Base-by-base conservation (phyloP, 92 coral and sea anemone genomes). In the Pocillopora meandrina region DNA sequence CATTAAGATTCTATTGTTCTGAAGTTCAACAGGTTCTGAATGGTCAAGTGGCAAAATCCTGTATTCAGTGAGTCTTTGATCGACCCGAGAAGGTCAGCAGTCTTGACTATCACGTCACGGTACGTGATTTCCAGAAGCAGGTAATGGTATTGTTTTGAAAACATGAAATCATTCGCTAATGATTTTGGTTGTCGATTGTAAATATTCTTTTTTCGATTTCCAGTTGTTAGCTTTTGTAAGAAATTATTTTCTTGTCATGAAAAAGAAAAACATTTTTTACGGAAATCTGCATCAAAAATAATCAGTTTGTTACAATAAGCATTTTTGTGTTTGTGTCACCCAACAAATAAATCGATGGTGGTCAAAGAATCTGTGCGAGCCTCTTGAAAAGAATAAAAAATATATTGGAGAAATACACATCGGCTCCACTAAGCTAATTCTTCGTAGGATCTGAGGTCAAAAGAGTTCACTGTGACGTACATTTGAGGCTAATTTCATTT, bases 121-220 rank as follows among this genome's bases (percentile, higher is more conserved):
- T 21, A 63, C 16, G 80, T 63, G 80, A 71, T 62, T 74, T 61
- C 18, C 1, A 21, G 49, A 73, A 83, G 68, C 86, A 75, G 78
- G 86, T 73, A 69, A 31, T 71, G 60, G 74, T 52, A 83, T 72
- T 63, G 77, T 69, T 69, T 81, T 20, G 12, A 80, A 80, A 80
- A 56, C 67, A 80, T 80, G 84, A 80, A 81, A 81, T 81, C 85
- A 81, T 68, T 31, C 77, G 67, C 77, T 77, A 56, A 70, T 69
- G 76, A 71, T 58, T 35, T 56, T 57, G 69, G 10, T 69, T 70
- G 20, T 35, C 17, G n/a, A 71, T 34, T 26, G 58, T 12, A 67
- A 80, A 67, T 55, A 80, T 7, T 16, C 9, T 23, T 33, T 79
- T 47, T 55, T 26, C 10, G 9, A 42, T 65, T 20, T 13, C 84